Evolutionary conservation across 2,888 invertebrate species (phyloP).

Genomic region (Sphaerophoria taeniata): DNA sequence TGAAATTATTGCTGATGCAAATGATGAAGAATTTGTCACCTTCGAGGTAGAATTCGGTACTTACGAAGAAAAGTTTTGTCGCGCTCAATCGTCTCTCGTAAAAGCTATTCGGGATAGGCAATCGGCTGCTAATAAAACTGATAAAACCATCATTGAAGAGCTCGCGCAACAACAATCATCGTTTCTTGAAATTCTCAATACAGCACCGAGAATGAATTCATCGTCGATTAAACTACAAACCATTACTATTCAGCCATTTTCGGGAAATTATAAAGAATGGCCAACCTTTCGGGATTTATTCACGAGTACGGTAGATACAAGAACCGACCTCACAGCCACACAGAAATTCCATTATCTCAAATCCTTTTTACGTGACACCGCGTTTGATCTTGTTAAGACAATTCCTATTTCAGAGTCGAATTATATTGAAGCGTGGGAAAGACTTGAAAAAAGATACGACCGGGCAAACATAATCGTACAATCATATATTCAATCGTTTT

Average conservation of each 20-base stretch:
- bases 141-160: conserved; percentile 13
- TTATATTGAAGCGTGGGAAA: conserved; percentile 49
- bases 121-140: conserved; percentile 5
- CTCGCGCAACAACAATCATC: conserved; percentile 14
- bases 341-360: conserved; percentile 63
- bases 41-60: conserved; percentile 31
- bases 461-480: conserved; percentile 45
- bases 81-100: conserved; percentile 17
- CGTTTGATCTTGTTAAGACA: conserved; percentile 42
- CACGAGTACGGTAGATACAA: conserved; percentile 42
- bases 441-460: conserved; percentile 49
- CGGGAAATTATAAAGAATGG: conserved; percentile 47
- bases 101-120: conserved; percentile 31
- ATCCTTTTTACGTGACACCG: conserved; percentile 47
- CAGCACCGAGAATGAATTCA: conserved; percentile 34
- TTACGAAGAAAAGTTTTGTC: conserved; percentile 36
- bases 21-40: background rate
- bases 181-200: conserved; percentile 13
- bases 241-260: conserved; percentile 40
- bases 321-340: conserved; percentile 12
- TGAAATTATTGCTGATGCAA: background rate
- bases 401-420: conserved; percentile 49
- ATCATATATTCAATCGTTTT: conserved; percentile 48
- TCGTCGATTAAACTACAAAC: conserved; percentile 10
- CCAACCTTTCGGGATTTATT: conserved; percentile 45